Conservation (phyloP, 2,888 invertebrate genomes). For the Agrypnus murinus region DNA sequence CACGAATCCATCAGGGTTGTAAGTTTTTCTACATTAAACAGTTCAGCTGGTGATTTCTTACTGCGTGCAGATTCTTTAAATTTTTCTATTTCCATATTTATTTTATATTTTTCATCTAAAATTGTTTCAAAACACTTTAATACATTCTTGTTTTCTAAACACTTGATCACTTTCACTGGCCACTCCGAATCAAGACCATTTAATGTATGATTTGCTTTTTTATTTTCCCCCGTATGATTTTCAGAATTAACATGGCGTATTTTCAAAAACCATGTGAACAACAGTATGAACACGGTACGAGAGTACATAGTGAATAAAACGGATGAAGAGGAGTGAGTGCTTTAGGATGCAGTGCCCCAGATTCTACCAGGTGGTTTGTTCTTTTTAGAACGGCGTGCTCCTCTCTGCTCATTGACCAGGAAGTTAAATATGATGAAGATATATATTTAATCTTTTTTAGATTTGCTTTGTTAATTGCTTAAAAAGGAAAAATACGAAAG, state of each 20-base stretch:
- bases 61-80: slow-evolving; percentile 2
- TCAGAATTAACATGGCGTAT: not conserved
- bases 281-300: slow-evolving; percentile 33
- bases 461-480: no score
- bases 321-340: slow-evolving; percentile 17
- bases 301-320: slow-evolving; percentile 37
- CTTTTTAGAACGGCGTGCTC: slow-evolving; percentile 36
- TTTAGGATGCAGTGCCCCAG: slow-evolving; percentile 27
- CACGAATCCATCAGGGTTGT: slow-evolving; percentile 1
- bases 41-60: not conserved
- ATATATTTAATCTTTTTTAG: no score
- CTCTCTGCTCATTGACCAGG: slow-evolving; percentile 34
- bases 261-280: slow-evolving; percentile 23
- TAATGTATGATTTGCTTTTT: slow-evolving; percentile 5
- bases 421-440: no score
- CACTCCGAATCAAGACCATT: slow-evolving; percentile 21
- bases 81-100: not conserved
- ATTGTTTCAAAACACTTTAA: slow-evolving; percentile 23
- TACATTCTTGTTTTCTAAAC: slow-evolving; percentile 16
- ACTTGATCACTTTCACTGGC: slow-evolving; percentile 37
- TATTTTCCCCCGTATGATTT: slow-evolving; percentile 6
- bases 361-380: slow-evolving; percentile 24
- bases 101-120: slow-evolving; percentile 13
- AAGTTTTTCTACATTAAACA: not conserved
- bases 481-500: no score